A percentile compares a stretch with the other conserved stretches of the same genome.
phyloP scores from a whole-genome alignment of 2,888 invertebrate genomes.

The Diploptera punctata region DNA sequence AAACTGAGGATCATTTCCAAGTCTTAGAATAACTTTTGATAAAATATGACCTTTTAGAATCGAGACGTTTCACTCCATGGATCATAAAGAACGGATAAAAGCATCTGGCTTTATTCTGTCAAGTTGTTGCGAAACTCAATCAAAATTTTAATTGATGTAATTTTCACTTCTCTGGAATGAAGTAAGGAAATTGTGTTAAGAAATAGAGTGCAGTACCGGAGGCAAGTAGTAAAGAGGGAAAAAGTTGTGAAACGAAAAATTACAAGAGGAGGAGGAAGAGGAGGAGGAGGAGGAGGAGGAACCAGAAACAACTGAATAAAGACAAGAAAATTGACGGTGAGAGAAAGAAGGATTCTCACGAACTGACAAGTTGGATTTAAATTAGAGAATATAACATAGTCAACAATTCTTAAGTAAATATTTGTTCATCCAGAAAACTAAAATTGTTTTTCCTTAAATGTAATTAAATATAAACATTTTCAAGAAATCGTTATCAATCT shows the following conservation, averaged over 20 bases:
- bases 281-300: not conserved
- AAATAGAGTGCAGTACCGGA: conserved; percentile 13
- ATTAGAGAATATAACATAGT: not conserved
- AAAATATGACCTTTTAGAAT: not conserved
- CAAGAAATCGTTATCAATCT: too few relatives aligned
- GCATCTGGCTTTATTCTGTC: not conserved
- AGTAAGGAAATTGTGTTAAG: conserved; percentile 27
- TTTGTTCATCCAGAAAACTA: not conserved
- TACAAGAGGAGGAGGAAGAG: not conserved
- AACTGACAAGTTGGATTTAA: not conserved
- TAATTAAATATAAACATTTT: conserved; percentile 1
- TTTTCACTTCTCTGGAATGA: conserved; percentile 29
- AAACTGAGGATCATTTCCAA: too few relatives aligned
- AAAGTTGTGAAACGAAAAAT: not conserved
- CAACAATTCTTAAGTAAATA: not conserved
- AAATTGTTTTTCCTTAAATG: not conserved
- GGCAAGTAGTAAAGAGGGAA: not conserved
- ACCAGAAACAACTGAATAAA: conserved; percentile 19
- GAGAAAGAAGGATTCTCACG: not conserved
- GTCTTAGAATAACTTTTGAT: too few relatives aligned
- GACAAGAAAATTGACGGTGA: conserved; percentile 1
- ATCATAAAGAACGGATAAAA: not conserved
- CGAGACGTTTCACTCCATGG: not conserved
- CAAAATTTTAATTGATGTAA: conserved; percentile 30
- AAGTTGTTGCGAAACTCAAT: conserved; percentile 25